A percentile compares a stretch with the other conserved stretches of the same genome.
phyloP scores from a whole-genome alignment of 2,888 invertebrate genomes.

The Xestoiulus laeticollis region DNA sequence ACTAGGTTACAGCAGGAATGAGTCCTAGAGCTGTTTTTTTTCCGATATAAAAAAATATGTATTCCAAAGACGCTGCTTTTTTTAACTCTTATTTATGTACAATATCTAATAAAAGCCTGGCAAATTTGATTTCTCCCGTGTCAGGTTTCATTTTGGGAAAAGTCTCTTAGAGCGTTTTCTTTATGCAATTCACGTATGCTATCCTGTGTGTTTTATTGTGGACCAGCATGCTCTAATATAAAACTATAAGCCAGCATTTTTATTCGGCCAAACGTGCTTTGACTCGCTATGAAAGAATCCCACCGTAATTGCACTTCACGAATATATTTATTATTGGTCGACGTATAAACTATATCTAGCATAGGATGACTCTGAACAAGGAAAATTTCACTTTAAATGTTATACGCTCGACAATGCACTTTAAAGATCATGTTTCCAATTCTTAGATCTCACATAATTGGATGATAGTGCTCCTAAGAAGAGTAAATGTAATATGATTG shows the following conservation, averaged over 20 bases:
- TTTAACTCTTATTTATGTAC: conserved; percentile 23
- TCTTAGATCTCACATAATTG: background rate
- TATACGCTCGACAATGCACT: background rate
- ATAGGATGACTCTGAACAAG: background rate
- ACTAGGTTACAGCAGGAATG: background rate
- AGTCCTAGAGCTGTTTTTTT: background rate
- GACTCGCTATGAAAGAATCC: background rate
- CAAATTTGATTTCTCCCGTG: conserved; percentile 20
- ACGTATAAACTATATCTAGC: background rate
- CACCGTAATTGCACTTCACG: conserved; percentile 5
- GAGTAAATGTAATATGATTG: too few species aligned
- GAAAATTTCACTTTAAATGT: background rate
- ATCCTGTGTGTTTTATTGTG: conserved; percentile 21
- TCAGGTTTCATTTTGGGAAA: conserved; percentile 2
- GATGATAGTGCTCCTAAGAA: background rate
- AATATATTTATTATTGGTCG: background rate
- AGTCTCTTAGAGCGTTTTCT: background rate
- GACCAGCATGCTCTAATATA: conserved; percentile 11
- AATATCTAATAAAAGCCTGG: conserved; percentile 23
- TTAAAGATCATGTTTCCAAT: background rate
- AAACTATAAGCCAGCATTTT: conserved; percentile 22
- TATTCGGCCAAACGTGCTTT: conserved; percentile 19
- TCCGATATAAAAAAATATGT: background rate
- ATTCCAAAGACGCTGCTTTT: background rate
- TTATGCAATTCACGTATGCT: background rate